Base-by-base conservation (phyloP, 23 tunicate genomes). In the Oikopleura dioica region DNA sequence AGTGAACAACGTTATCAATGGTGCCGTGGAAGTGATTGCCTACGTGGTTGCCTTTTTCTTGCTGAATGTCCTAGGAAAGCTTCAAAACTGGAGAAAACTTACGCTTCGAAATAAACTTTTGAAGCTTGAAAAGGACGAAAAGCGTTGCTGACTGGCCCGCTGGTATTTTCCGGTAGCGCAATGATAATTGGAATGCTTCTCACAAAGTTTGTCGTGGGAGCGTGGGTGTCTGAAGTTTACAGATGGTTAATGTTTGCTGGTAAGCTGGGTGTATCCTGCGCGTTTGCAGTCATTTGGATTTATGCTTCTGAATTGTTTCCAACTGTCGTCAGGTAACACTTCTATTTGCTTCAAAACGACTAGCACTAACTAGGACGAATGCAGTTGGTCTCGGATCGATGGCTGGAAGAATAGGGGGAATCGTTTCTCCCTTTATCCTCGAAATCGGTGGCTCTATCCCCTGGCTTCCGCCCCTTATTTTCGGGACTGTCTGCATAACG, bases 171-270 rank as follows among this genome's bases (percentile, higher is more conserved):
- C 32, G 72, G 72, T 16, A 31, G 72, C 29, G 72, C 30, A 23
- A 63, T 63, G 72, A 16, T 63, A 44, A 44, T 44, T 44, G 55
- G 16, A 44, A 44, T 44, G 9, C 9, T 44, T 44, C 16, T 44
- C 16, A 9, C 16, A 9, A 16, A 44, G 16, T 9, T 44, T 44
- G 9, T 44, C 55, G 55, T 9, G 16, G 55, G 55, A 9, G 55
- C 55, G 9, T 44, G 55, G 55, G 16, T 9, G 16, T 44, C 9
- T 44, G 55, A 44, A 44, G 16, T 28, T 21, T 63, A 12, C 26
- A 23, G 72, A 16, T 63, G 72, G 72, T 63, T 63, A 63, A 63
- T 63, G 72, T 63, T 63, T 28, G 72, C 72, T 24, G 72, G 72
- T 63, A 63, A 63, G 33, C 26, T 63, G 4, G 72, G 72, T 31